Base-by-base conservation (phyloP, 2,888 invertebrate species). In the Andrena camellia region DNA sequence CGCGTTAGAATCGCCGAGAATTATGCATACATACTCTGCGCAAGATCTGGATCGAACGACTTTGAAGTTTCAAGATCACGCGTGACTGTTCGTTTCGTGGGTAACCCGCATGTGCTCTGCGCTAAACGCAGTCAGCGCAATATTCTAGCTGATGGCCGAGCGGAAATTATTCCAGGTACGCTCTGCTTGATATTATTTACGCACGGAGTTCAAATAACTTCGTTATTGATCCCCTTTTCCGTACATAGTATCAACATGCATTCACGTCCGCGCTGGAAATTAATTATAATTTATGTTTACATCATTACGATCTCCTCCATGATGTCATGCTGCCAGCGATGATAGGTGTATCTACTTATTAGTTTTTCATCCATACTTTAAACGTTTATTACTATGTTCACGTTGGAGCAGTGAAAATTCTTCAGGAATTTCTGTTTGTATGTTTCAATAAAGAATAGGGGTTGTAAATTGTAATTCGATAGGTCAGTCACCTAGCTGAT, bases 21-120 rank as follows among this genome's bases (percentile, higher is more conserved):
- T 86, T 84, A 81, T 86, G 80, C 85, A 78, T 86, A 78, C 85
- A 76, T 54, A 26, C 71, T 69, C 68, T 73, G 83, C 76, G 59
- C 77, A 59, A 71, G 63, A 26, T 67, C 73, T 74, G 50, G 52
- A 78, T 79, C 20, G 67, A 71, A 81, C 71, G 60, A 71, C 76
- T 70, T 67, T 57, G 68, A 71, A 48, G 62, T 42, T 67, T 81
- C 73, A 50, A 70, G 60, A 77, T 68, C 64, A 64, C 59, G 26
- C 50, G 31, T 62, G 48, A 66, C 23, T 23, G 20, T 31, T 68
- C 57, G 8, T 7, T 4, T 2, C 13, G 5, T 4, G 57, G 31
- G 10, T 23, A n/a, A 35, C 23, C n/a, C 35, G 23, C n/a, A 1
- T 35, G 57, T 57, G 6, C n/a, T 2, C 7, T 2, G 20, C 13